Percentiles rank a stretch among this genome's conserved stretches.
These are phyloP conservation scores for Neogale vison DNA, from an alignment of 2,113 vertebrate species.

Conservation along the genomic window DNA sequence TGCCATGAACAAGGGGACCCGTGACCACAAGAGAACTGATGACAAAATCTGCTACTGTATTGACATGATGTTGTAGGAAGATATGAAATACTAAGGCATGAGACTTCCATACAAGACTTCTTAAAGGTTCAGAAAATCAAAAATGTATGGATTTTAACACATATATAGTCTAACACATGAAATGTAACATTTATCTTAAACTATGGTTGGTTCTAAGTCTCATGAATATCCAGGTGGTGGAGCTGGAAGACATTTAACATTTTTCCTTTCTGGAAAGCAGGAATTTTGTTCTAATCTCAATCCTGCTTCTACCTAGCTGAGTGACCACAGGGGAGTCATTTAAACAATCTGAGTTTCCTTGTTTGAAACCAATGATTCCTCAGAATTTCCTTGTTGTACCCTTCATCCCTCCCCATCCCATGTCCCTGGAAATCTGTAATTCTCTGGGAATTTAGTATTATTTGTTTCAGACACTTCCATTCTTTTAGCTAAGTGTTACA, in stretches of 20 bases:
- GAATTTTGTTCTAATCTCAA: neutral
- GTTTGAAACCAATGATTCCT: neutral
- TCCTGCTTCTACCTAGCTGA: neutral
- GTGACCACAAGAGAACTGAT: neutral
- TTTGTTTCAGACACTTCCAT: neutral
- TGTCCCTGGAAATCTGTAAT: neutral
- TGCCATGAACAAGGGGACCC: conserved; percentile 58
- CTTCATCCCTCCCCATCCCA: no score
- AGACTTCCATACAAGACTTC: neutral
- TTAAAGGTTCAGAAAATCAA: neutral
- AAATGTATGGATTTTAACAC: neutral
- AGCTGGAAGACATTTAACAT: neutral
- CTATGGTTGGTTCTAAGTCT: neutral
- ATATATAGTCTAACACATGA: neutral
- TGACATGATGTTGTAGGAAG: no score
- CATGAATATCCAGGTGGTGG: neutral
- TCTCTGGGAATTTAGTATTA: neutral
- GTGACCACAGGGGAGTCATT: neutral
- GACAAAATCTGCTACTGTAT: neutral
- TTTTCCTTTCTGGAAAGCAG: neutral
- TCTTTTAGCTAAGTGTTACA: neutral
- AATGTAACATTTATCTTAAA: neutral
- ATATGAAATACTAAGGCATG: neutral
- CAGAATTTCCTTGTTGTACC: neutral
- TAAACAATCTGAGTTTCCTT: neutral